Evolutionary conservation across 2,888 invertebrate genomes (phyloP).

Genomic region (Lypha dubia): DNA sequence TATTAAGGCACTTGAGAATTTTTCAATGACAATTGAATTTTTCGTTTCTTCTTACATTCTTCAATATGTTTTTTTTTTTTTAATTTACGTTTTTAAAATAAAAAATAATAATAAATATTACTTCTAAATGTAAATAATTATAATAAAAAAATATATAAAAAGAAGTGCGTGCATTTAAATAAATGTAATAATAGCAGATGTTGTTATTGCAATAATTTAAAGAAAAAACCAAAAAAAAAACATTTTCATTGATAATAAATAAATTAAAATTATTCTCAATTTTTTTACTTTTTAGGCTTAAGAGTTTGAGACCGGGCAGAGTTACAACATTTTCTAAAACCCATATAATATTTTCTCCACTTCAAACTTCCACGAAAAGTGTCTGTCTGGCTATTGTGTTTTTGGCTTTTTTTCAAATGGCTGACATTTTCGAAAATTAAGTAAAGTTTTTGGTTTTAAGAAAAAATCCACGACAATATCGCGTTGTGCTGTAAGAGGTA

Average conservation of each 20-base stretch:
- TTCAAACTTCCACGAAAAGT: too few species aligned
- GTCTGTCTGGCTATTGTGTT: too few species aligned
- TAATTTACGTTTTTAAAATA: conserved; percentile 15
- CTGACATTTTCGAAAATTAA: too few species aligned
- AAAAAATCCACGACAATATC: too few species aligned
- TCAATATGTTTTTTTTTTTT: conserved; percentile 13
- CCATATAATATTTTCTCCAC: too few species aligned
- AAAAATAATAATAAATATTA: conserved; percentile 61
- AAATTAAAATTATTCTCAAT: conserved; percentile 10
- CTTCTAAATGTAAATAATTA: conserved; percentile 52
- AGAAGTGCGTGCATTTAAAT: conserved; percentile 11
- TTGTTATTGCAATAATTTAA: conserved; percentile 28
- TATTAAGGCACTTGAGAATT: conserved; percentile 73
- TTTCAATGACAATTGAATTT: conserved; percentile 71
- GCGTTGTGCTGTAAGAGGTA: too few species aligned
- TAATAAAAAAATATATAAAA: conserved; percentile 35
- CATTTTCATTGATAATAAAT: conserved; percentile 11
- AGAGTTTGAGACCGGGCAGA: too few species aligned
- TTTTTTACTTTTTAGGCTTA: neutral
- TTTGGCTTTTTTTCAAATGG: too few species aligned
- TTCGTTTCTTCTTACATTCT: conserved; percentile 27
- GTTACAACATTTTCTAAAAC: too few species aligned
- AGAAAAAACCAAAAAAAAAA: conserved; percentile 13
- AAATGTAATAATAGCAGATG: conserved; percentile 19
- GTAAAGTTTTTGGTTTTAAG: too few species aligned